These are phyloP conservation scores for Pantherophis alleghaniensis DNA, from an alignment of 2,797 vertebrate genomes.

Conservation along the genomic window DNA sequence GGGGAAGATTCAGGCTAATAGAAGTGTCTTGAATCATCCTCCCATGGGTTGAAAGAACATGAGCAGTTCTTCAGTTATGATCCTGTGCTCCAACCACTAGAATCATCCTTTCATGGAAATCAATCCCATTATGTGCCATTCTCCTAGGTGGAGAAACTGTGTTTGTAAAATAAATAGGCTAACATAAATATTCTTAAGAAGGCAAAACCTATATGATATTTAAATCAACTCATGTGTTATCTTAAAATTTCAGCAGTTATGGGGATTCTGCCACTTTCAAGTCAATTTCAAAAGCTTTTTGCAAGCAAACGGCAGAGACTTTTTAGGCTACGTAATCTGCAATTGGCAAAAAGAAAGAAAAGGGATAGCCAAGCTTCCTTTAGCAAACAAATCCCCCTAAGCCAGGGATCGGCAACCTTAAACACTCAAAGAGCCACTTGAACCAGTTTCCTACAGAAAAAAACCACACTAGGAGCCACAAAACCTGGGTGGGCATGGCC, in stretches of 20 bases:
- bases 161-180: neutral
- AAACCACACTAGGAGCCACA: no score
- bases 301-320: neutral
- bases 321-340: neutral
- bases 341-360: neutral
- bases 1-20: neutral
- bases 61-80: neutral
- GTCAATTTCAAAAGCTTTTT: neutral
- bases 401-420: neutral
- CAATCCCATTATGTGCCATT: neutral
- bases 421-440: no score
- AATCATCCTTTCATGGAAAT: neutral
- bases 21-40: neutral
- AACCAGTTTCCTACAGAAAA: no score
- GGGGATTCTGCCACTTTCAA: neutral
- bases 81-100: neutral
- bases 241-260: neutral
- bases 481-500: no score
- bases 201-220: neutral
- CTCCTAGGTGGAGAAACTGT: neutral
- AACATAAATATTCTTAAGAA: neutral
- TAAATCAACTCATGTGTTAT: neutral
- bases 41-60: neutral
- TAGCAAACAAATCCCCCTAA: neutral
- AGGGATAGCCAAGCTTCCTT: neutral